Conservation (phyloP, 2,797 vertebrate species). For the Streptopelia turtur region DNA sequence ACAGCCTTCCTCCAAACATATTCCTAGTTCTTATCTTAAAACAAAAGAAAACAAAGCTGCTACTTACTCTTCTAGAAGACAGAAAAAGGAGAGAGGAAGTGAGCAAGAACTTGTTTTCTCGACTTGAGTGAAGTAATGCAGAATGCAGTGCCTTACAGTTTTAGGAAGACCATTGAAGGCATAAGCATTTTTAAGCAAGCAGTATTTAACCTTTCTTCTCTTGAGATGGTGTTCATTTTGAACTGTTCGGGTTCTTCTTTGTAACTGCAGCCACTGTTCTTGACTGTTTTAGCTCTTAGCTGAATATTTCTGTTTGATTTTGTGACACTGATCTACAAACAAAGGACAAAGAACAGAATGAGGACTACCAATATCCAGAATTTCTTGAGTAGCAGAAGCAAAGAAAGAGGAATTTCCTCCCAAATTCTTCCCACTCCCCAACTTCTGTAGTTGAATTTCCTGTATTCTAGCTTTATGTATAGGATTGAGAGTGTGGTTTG, state of each 20-base stretch:
- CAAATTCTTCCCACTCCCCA: rapidly evolving
- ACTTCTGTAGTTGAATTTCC: background rate
- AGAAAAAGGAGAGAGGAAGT: background rate
- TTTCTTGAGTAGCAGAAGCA: background rate
- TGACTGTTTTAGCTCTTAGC: background rate
- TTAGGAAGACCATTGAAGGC: rapidly evolving
- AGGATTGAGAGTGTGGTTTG: background rate
- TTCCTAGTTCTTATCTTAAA: background rate
- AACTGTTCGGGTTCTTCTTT: background rate
- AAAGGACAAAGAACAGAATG: background rate
- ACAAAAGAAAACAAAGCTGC: background rate
- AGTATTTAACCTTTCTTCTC: background rate
- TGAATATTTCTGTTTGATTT: background rate
- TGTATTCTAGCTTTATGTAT: background rate
- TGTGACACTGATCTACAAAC: background rate
- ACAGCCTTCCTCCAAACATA: background rate
- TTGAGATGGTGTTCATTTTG: background rate
- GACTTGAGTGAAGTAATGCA: background rate
- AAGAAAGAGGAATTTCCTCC: background rate
- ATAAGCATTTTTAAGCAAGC: background rate
- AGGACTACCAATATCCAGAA: background rate
- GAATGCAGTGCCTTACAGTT: background rate
- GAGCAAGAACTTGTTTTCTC: background rate
- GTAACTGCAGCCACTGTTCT: background rate
- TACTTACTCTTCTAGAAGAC: background rate